Base-by-base conservation (phyloP, 1,140 invertebrate species). In the Lutraria rhynchaena region DNA sequence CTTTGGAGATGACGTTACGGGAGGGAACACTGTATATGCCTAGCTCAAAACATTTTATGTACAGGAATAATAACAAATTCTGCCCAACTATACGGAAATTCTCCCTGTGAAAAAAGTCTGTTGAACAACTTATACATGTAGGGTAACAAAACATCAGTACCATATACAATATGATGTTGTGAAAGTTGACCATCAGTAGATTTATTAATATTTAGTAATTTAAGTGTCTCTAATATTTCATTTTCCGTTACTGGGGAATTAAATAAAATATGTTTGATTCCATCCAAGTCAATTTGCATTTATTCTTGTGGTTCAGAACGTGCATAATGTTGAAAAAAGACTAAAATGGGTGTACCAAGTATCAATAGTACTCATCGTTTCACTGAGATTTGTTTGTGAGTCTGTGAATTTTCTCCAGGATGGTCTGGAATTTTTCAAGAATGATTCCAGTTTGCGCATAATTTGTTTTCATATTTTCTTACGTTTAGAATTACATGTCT, bases 281-380 rank as follows among this genome's bases (percentile, higher is more conserved):
- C 55, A 58, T 58, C 55, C 27, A 58, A 58, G 33, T 58, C 3
- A n/a, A n/a, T n/a, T n/a, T n/a, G n/a, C n/a, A n/a, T n/a, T n/a
- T n/a, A n/a, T n/a, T n/a, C n/a, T n/a, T n/a, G n/a, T n/a, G n/a
- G n/a, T n/a, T n/a, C n/a, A n/a, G n/a, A n/a, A n/a, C n/a, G n/a
- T n/a, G n/a, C n/a, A n/a, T n/a, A n/a, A n/a, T n/a, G n/a, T n/a
- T n/a, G n/a, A n/a, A n/a, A n/a, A n/a, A n/a, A n/a, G n/a, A n/a
- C n/a, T n/a, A n/a, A n/a, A n/a, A n/a, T n/a, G n/a, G n/a, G n/a
- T n/a, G n/a, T n/a, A n/a, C n/a, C n/a, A n/a, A n/a, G n/a, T n/a
- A n/a, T n/a, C n/a, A n/a, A n/a, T n/a, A n/a, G n/a, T n/a, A n/a
- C n/a, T n/a, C n/a, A n/a, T n/a, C n/a, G n/a, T n/a, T n/a, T n/a